Conservation (phyloP, 2,113 vertebrate genomes). For the Rhabdornis inornatus region DNA sequence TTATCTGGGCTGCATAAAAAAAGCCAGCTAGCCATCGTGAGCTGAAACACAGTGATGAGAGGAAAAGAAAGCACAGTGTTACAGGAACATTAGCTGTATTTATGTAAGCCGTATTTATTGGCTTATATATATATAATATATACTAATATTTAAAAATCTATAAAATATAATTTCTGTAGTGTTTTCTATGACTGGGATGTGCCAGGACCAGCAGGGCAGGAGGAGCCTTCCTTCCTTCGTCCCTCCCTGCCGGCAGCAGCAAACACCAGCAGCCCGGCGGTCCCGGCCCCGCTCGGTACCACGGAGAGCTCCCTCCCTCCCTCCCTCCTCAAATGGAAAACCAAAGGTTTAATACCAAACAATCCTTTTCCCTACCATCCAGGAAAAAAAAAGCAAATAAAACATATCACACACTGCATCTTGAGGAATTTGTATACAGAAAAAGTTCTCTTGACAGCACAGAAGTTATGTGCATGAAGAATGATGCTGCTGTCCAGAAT, state of each 20-base stretch:
- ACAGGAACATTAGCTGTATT: not conserved
- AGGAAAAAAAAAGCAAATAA: no score
- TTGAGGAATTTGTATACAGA: not conserved
- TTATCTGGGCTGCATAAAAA: not conserved
- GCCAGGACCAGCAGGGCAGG: not conserved
- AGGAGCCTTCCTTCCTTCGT: not conserved
- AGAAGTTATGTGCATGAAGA: not conserved
- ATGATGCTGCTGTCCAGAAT: not conserved
- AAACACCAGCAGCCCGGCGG: fast-evolving
- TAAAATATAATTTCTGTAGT: not conserved
- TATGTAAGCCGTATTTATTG: not conserved
- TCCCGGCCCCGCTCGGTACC: not conserved
- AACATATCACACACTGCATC: not conserved
- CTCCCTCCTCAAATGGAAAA: not conserved
- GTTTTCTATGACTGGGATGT: no score
- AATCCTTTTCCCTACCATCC: not conserved
- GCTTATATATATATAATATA: not conserved
- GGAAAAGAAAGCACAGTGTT: not conserved
- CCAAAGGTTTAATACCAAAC: no score
- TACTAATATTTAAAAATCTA: fast-evolving
- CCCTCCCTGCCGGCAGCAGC: not conserved
- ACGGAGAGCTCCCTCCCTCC: slow-evolving; percentile 32
- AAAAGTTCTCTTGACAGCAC: not conserved
- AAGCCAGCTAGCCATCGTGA: not conserved
- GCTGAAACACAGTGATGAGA: not conserved